Base-by-base conservation (phyloP, 37 sponge, comb jelly and placozoan genomes). In the Diacarnus erythraeanus region DNA sequence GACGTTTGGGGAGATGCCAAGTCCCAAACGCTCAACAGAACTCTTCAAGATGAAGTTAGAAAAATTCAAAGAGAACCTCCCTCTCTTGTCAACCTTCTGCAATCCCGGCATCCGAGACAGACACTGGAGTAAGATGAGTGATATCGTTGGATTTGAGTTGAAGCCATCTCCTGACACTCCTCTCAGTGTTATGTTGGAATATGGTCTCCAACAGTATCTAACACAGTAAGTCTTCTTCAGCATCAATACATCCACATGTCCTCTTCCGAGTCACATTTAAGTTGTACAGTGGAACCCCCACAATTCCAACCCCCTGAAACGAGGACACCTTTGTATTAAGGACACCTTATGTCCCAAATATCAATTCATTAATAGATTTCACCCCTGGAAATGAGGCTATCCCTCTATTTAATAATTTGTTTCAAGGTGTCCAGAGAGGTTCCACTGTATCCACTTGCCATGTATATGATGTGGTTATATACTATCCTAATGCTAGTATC, bases 91-190 rank as follows among this genome's bases (percentile, higher is more conserved):
- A 42, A 84, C 80, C 30, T 83, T 98, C 63, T 95, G 98, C 72
- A 95, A 98, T 57, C 93, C 90, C 69, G 98, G 98, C 0, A 80
- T 98, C 43, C 84, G 94, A 59, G 91, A 95, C 83, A 78, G 98
- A 25, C 98, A 98, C 69, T 98, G 98, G 98, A 64, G 84, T 30
- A 86, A 56, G 82, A 96, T 96, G 97, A 90, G 94, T 77, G 91
- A 90, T 41, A 79, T 91, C 42, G 95, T 94, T 25, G 98, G 95
- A 4, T 93, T 90, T 68, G 86, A 92, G n/a, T 73, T 98, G 41
- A 98, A 92, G 33, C 98, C 98, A 39, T 75, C 81, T 3, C 91
- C 89, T 17, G 82, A 79, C 76, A 98, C 98, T 10, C 91, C 98
- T 18, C 91, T 98, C 38, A 84, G 74, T 69, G 76, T 80, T 40